Evolutionary conservation across 2,888 invertebrate species (phyloP), one percentile per base, ranked within the genome.

Genomic region (Drosophila yooni): DNA sequence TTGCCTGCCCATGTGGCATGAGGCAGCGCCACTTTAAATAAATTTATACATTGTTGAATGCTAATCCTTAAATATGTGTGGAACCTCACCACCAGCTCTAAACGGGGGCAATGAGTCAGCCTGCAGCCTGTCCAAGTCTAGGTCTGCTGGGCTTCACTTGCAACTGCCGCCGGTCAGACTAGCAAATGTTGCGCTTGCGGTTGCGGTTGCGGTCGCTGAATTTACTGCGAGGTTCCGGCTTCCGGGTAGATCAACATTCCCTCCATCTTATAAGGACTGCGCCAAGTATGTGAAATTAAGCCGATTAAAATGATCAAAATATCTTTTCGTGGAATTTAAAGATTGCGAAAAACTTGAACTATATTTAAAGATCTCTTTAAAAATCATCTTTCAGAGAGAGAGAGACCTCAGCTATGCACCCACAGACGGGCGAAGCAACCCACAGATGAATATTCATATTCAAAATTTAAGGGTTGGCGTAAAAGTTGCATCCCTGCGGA

Each of bases 11-110:
- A 27, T 13, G 43, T 25, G 25, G 46, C 46, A 46, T 25, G 46
- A 25, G 46, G 38, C 82, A 74, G 34, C 13, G 72, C 66, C 83
- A 73, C 83, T 83, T 85, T 71, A 80, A 82, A 83, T 82, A 80
- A 82, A 84, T 70, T 86, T 73, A 70, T 88, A 70, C 66, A 53
- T 67, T 61, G 82, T 74, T 72, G 75, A 83, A 81, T 82, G 82
- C 85, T 88, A 85, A 83, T 83, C 83, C 83, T 71, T 71, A 82
- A 79, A 67, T 71, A 46, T 64, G 15, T 25, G 25, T 15, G 8
- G 46, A 18, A 57, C 46, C 36, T 13, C 31, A 50, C 31, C 52
- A 10, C 31, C 52, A 10, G 10, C 38, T 25, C 40, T 6, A 21
- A 3, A 21, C 13, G 31, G 7, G 3, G 11, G 27, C n/a, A 53